Conservation (phyloP, 2,113 vertebrate genomes). For the Romanogobio albipinnatus region DNA sequence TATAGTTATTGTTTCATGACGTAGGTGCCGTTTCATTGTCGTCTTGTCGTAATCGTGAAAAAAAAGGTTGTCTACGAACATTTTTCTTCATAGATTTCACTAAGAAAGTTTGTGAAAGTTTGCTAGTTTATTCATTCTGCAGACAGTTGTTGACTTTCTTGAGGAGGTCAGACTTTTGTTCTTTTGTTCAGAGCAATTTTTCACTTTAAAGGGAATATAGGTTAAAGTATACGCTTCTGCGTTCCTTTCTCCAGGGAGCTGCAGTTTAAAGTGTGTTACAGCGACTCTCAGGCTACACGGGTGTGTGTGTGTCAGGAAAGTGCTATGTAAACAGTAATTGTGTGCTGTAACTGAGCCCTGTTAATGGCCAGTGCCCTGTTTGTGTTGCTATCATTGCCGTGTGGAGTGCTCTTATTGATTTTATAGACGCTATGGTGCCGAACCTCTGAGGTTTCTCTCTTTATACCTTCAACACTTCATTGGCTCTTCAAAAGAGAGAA, state of each 20-base stretch:
- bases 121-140: not conserved
- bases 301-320: constrained; percentile 34
- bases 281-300: constrained; percentile 13
- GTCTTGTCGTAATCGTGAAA: no score
- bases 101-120: no score
- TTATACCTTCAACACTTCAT: constrained; percentile 59
- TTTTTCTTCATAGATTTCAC: no score
- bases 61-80: no score
- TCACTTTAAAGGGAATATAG: not conserved
- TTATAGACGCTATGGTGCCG: constrained; percentile 49
- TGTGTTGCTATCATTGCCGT: constrained; percentile 53
- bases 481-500: constrained; percentile 56
- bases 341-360: constrained; percentile 40
- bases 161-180: not conserved
- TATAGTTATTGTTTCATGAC: no score
- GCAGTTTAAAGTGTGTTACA: not conserved
- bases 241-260: not conserved
- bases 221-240: not conserved
- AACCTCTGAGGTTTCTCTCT: constrained; percentile 55
- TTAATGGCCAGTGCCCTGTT: constrained; percentile 50
- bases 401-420: constrained; percentile 57
- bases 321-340: constrained; percentile 50
- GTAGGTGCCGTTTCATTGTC: no score
- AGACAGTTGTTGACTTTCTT: not conserved
- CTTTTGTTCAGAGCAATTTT: not conserved